These are phyloP conservation scores for Aphelocoma coerulescens DNA, from an alignment of 2,113 vertebrate species.

Conservation along the genomic window DNA sequence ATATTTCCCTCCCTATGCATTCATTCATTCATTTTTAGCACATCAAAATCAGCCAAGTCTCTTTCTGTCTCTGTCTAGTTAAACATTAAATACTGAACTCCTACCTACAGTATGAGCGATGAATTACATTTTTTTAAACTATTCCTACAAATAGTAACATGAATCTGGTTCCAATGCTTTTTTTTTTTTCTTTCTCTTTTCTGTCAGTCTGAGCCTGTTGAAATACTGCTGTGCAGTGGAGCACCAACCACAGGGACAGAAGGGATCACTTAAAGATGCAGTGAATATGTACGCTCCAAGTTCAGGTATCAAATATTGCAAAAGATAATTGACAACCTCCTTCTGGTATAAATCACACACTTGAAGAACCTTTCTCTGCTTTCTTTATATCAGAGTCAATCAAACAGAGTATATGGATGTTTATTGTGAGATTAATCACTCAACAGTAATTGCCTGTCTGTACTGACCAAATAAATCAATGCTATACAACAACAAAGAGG, in stretches of 20 bases:
- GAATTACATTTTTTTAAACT: not conserved
- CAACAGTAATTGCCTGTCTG: conserved; percentile 32
- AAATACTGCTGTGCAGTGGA: not conserved
- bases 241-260: not conserved
- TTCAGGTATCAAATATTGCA: not conserved
- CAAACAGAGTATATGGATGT: conserved; percentile 8
- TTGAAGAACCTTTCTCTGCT: not conserved
- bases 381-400: not conserved
- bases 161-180: not conserved
- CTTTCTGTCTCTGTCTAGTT: not conserved
- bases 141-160: not conserved
- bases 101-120: not conserved
- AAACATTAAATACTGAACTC: conserved; percentile 10
- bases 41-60: conserved; percentile 6
- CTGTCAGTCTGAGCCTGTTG: not conserved
- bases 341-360: conserved; percentile 17
- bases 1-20: not conserved
- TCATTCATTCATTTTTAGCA: conserved; percentile 21
- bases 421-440: conserved; percentile 49
- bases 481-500: not conserved
- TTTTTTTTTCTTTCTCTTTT: not conserved
- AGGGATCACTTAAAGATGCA: not conserved
- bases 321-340: conserved; percentile 3
- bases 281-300: not conserved
- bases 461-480: conserved; percentile 46